Evolutionary conservation across 2,797 vertebrate genomes (phyloP), one percentile per base, ranked within the genome.

Genomic region (Pitangus sulphuratus): DNA sequence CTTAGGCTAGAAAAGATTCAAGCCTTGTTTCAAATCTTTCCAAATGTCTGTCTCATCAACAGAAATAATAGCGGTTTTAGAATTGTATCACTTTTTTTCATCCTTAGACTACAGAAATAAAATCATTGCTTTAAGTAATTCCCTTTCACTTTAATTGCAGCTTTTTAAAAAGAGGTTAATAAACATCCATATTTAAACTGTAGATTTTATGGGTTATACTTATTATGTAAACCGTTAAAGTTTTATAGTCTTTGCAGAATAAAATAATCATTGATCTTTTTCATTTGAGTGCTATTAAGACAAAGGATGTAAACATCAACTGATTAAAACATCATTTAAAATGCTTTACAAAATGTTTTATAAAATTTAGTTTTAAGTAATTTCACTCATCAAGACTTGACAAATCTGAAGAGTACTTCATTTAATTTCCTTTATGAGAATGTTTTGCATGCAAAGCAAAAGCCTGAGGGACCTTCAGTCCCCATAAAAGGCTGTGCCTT

Each of bases 271-370:
- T 95, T 95, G 90, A 96, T 97, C 94, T 94, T 96, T 97, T 92
- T 92, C 92, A 97, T 91, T 81, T 75, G 72, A 97, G 89, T 64
- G 81, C 89, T 96, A 90, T 93, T 97, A 97, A 97, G 91, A 97
- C 96, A 97, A 97, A 97, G 39, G 58, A 53, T 88, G 15, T 95
- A 97, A 98, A 97, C 84, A 93, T 92, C 71, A 95, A 87, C 69
- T 84, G 71, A 97, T 97, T 97, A 98, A 98, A 97, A 96, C 84
- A 84, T 96, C 97, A 92, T 88, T 97, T 97, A 95, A 97, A 96
- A 95, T 50, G 75, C 48, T 89, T 95, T 94, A 96, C 79, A 97
- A 97, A 97, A 89, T 21, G 28, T 9, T 3, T 84, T 80, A 68
- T 84, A 91, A 92, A 93, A 96, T 86, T 92, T 94, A 94, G 88